A percentile compares a stretch with the other conserved stretches of the same genome.
These are phyloP conservation scores for Apeltes quadracus DNA, from an alignment of 2,113 vertebrate species.

Conservation along the genomic window DNA sequence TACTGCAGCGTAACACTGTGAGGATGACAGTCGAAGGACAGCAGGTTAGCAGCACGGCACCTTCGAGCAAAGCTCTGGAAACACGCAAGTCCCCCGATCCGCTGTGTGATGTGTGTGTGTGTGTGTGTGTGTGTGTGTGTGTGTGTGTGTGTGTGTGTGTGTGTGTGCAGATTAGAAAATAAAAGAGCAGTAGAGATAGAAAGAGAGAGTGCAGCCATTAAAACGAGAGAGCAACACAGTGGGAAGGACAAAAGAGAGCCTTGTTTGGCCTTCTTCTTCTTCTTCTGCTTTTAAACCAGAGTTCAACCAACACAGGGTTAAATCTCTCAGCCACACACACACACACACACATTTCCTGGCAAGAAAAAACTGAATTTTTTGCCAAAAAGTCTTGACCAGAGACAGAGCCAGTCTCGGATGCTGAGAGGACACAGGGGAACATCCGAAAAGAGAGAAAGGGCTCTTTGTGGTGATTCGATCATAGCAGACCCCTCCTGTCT, in stretches of 20 bases:
- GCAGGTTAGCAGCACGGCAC: constrained; percentile 38
- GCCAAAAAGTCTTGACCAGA: constrained; percentile 24
- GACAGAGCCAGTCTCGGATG: constrained; percentile 37
- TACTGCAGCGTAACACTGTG: background rate
- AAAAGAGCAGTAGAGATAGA: background rate
- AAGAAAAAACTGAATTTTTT: constrained; percentile 23
- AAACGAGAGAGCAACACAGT: constrained; percentile 10
- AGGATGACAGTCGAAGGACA: constrained; percentile 15
- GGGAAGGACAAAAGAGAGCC: background rate
- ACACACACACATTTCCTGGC: constrained; percentile 31
- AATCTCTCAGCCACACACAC: background rate
- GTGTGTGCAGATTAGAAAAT: constrained; percentile 8
- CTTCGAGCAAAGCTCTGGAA: constrained; percentile 24
- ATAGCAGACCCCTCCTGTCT: constrained; percentile 24
- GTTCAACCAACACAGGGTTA: constrained; percentile 36
- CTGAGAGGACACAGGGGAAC: constrained; percentile 36
- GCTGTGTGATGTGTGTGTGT: constrained; percentile 23
- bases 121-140: constrained; percentile 29
- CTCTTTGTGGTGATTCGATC: constrained; percentile 48
- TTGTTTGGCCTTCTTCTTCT: constrained; percentile 45
- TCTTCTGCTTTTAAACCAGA: constrained; percentile 53
- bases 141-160: constrained; percentile 12
- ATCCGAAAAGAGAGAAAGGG: constrained; percentile 53
- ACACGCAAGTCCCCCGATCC: constrained; percentile 20
- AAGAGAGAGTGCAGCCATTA: background rate